These are phyloP conservation scores for Dastarcus helophoroides DNA, from an alignment of 2,888 invertebrate species.

Conservation along the genomic window DNA sequence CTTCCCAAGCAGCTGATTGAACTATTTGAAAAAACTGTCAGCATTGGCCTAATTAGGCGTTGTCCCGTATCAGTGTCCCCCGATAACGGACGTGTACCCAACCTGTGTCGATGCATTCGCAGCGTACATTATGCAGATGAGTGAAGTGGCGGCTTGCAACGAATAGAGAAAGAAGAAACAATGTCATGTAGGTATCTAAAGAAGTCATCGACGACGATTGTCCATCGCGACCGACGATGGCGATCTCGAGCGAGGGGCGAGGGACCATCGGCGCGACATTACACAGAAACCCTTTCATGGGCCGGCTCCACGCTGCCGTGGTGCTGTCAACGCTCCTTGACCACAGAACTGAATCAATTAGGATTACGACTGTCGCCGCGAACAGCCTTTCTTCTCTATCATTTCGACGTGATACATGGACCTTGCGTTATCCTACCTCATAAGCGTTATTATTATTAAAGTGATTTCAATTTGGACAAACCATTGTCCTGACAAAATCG, in stretches of 20 bases:
- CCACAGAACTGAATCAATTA: constrained; percentile 34
- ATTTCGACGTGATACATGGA: too few species aligned
- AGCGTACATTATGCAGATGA: constrained; percentile 4
- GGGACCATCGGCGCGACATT: constrained; percentile 30
- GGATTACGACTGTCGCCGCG: constrained; percentile 26
- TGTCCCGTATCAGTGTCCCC: constrained; percentile 4
- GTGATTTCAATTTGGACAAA: too few species aligned
- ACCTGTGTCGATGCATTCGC: too few species aligned
- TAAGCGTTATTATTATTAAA: too few species aligned
- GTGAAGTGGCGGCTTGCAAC: background rate
- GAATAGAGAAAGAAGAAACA: constrained; percentile 2
- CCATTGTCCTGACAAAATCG: too few species aligned
- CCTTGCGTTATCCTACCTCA: too few species aligned
- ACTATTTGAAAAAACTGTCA: too few species aligned
- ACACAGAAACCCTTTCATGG: constrained; percentile 39
- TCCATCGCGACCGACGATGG: constrained; percentile 7
- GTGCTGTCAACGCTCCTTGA: constrained; percentile 13
- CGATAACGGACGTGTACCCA: background rate
- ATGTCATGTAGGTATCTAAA: constrained; percentile 6
- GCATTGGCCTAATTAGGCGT: too few species aligned
- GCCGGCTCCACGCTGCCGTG: constrained; percentile 33
- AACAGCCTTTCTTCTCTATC: constrained; percentile 10
- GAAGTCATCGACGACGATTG: constrained; percentile 9
- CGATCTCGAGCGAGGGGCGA: constrained; percentile 3
- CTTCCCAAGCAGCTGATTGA: too few species aligned